Evolutionary conservation across 1,140 invertebrate species (phyloP), one percentile per base, ranked within the genome.

Genomic region (Leptopilina clavipes): DNA sequence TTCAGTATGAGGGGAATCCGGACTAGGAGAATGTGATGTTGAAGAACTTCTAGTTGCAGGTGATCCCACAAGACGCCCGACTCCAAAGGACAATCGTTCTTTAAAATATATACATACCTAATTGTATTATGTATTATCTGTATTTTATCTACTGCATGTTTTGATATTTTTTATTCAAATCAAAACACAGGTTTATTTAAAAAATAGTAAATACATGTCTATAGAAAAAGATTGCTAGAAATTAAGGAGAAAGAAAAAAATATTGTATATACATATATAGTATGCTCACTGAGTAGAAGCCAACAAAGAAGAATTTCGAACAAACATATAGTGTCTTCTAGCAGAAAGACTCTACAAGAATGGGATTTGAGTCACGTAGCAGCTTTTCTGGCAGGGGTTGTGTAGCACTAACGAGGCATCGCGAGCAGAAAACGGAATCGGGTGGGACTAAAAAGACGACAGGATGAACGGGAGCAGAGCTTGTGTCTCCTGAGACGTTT

Each of bases 311-410:
- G 78, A 76, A 76, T 74, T 56, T 40, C 59, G 78, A 79, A 77
- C 76, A 83, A 86, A 85, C 83, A 82, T n/a, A n/a, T 80, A 79
- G 81, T 85, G 83, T 82, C 78, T 78, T 76, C 75, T 43, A 75
- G 76, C 72, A 76, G 59, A 78, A 76, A 79, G 81, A 72, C 70
- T 75, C 59, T 71, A 43, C n/a, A 72, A 73, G 81, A 89, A 87
- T 87, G 81, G 87, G 85, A 89, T 90, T 89, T 89, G 81, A 89
- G 88, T 89, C 89, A 89, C 88, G 88, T 89, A 88, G 76, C 56
- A 73, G 77, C 84, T 85, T 82, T 83, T 84, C 78, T 76, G 72
- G 79, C 76, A 82, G 82, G 77, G 80, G 79, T 83, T 85, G 83
- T 82, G 83, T 87, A 82, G 83, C 81, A 83, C 83, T 88, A 88